A percentile compares a stretch with the other conserved stretches of the same genome.
phyloP scores from a whole-genome alignment of 1,140 invertebrate genomes.

The Drosophila paulistorum region DNA sequence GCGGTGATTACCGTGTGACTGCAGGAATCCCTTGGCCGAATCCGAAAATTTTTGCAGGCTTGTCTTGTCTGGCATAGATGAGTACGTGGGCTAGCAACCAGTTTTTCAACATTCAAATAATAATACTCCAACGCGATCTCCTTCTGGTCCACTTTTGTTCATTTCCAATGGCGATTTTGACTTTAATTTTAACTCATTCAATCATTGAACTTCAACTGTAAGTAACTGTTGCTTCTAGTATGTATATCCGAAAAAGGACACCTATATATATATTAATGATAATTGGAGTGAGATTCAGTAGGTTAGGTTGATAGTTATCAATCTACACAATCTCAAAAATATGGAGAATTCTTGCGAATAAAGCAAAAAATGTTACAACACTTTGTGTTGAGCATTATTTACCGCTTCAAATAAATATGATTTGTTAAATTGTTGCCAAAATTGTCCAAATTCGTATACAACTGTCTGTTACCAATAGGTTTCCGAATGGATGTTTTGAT shows the following conservation, averaged over 20 bases:
- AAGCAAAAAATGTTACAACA: too few relatives aligned
- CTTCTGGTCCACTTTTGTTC: neutral
- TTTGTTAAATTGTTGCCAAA: neutral
- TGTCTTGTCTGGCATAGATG: slow-evolving; percentile 9
- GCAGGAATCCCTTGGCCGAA: slow-evolving; percentile 24
- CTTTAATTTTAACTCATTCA: too few relatives aligned
- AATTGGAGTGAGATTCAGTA: too few relatives aligned
- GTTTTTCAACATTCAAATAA: slow-evolving; percentile 9
- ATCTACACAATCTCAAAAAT: too few relatives aligned
- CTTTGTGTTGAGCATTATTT: neutral
- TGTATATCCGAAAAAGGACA: too few relatives aligned
- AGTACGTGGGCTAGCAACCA: neutral
- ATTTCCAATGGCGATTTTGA: too few relatives aligned
- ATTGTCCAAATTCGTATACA: neutral
- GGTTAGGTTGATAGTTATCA: too few relatives aligned
- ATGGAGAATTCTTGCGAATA: too few relatives aligned
- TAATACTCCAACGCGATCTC: slow-evolving; percentile 3
- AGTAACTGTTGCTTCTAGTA: too few relatives aligned
- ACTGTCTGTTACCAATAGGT: neutral
- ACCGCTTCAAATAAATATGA: neutral
- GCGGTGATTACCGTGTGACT: slow-evolving; percentile 22
- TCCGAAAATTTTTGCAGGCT: slow-evolving; percentile 8
- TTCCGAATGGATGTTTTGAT: slow-evolving; percentile 1
- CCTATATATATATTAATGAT: too few relatives aligned
- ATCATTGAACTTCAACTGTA: too few relatives aligned